A percentile compares a stretch with the other conserved stretches of the same genome.
Evolutionary conservation across 1,140 invertebrate genomes (phyloP).

Genomic region (Stegodyphus mimosarum): DNA sequence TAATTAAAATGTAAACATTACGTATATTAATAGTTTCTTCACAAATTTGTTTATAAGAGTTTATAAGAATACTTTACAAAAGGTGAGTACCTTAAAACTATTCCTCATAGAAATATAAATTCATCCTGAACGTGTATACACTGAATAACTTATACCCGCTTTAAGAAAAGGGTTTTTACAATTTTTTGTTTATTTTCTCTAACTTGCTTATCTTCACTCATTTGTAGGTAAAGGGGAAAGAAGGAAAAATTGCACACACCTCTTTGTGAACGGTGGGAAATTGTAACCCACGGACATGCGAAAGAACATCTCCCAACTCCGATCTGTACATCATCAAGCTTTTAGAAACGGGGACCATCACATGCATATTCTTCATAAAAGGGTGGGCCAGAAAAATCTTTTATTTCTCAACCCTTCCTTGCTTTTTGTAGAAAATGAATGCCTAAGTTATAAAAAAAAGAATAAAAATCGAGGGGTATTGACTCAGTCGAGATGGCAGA

Average conservation of each 20-base stretch:
- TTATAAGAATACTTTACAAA: too few relatives aligned
- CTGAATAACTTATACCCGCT: too few relatives aligned
- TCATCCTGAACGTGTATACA: too few relatives aligned
- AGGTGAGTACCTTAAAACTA: too few relatives aligned
- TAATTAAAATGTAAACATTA: too few relatives aligned
- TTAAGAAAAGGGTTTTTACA: too few relatives aligned
- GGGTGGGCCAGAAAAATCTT: slow-evolving; percentile 33
- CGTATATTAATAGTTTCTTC: too few relatives aligned
- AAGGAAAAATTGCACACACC: not conserved
- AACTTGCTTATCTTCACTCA: not conserved
- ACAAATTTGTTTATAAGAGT: too few relatives aligned
- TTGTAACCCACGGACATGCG: slow-evolving; percentile 33
- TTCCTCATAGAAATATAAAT: too few relatives aligned
- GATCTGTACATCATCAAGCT: slow-evolving; percentile 32
- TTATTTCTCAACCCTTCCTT: slow-evolving; percentile 46
- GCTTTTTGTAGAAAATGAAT: slow-evolving; percentile 30
- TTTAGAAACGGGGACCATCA: slow-evolving; percentile 8
- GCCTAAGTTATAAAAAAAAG: slow-evolving; percentile 1
- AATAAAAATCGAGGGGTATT: not conserved
- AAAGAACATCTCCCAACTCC: slow-evolving; percentile 9
- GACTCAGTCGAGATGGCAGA: slow-evolving; percentile 9
- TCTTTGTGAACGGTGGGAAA: slow-evolving; percentile 34
- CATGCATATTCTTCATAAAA: slow-evolving; percentile 24
- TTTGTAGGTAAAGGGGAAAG: not conserved
- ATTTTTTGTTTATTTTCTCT: too few relatives aligned